Evolutionary conservation across 2,113 vertebrate species (phyloP).

Genomic region (Festucalex cinctus): DNA sequence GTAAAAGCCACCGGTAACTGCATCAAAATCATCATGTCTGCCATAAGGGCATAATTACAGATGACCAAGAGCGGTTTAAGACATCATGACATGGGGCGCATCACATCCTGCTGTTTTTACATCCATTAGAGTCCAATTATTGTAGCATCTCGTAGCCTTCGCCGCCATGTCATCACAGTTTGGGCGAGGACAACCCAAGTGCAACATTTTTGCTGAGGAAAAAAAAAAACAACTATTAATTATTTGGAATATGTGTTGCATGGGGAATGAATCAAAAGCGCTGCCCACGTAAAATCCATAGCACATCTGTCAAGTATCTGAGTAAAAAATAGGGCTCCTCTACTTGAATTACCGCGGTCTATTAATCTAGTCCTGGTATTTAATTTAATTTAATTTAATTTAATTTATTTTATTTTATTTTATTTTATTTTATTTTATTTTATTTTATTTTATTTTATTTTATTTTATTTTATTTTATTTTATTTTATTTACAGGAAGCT

Average conservation of each 20-base stretch:
- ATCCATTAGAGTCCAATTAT: slow-evolving; percentile 30
- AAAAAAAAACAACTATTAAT: no score
- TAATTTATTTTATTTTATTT: no score
- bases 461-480: no score
- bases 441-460: no score
- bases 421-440: no score
- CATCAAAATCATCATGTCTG: slow-evolving; percentile 35
- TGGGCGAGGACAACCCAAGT: no score
- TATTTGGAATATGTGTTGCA: neutral
- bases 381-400: no score
- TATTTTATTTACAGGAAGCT: no score
- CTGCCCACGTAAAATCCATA: neutral
- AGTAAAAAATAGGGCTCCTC: neutral
- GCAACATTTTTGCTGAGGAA: no score
- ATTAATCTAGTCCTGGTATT: no score
- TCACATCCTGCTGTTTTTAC: slow-evolving; percentile 18
- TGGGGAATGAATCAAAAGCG: neutral
- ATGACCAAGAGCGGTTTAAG: slow-evolving; percentile 38
- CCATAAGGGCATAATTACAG: slow-evolving; percentile 34
- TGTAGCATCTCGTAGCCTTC: neutral
- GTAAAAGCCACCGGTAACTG: slow-evolving; percentile 33
- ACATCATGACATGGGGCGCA: slow-evolving; percentile 13
- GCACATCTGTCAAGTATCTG: neutral
- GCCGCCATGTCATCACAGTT: neutral
- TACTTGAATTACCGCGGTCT: no score